Evolutionary conservation across 2,113 vertebrate species (phyloP).

Genomic region (Prietella phreatophila): DNA sequence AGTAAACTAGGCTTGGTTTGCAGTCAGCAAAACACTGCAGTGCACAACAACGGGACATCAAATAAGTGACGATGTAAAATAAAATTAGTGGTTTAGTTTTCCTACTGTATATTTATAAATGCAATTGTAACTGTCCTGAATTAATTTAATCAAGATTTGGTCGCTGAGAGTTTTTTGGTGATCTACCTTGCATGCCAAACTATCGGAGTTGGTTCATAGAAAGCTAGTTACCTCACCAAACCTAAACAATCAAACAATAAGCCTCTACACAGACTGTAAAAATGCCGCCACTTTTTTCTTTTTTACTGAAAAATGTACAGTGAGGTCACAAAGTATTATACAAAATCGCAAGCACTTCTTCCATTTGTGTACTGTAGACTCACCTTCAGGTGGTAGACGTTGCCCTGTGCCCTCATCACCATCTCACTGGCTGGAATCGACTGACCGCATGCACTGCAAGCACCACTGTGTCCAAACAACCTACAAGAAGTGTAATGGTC

Average conservation of each 20-base stretch:
- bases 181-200: neutral
- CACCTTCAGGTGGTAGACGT: conserved; percentile 78
- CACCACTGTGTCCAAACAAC: conserved; percentile 77
- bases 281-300: neutral
- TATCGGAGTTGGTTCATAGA: neutral
- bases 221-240: neutral
- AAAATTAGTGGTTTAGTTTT: neutral
- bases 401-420: conserved; percentile 80
- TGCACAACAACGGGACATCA: neutral
- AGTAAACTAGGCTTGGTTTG: neutral
- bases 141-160: neutral
- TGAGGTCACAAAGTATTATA: neutral
- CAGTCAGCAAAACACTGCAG: neutral
- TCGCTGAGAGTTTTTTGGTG: neutral
- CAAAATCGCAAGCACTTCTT: neutral
- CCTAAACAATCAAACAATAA: neutral
- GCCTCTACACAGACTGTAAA: neutral
- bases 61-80: neutral
- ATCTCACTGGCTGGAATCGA: conserved; percentile 80
- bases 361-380: conserved; percentile 30
- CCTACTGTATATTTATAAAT: neutral
- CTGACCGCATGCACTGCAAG: conserved; percentile 77
- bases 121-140: neutral
- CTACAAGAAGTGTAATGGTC: conserved; percentile 52
- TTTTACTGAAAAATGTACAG: neutral